Conservation (phyloP, 2,888 invertebrate genomes). For the Corythucha ciliata region DNA sequence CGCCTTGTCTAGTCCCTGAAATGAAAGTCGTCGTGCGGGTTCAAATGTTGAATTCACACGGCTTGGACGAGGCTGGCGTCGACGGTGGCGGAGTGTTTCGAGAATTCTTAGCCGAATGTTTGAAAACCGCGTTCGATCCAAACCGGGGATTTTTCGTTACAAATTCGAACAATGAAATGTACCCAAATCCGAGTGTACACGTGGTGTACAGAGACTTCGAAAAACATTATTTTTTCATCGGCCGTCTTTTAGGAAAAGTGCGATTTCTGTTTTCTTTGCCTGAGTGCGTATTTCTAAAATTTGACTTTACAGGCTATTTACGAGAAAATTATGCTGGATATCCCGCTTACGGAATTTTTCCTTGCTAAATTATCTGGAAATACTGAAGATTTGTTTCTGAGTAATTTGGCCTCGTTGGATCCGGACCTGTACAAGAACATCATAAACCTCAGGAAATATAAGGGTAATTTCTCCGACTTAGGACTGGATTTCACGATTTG, state of each 20-base stretch:
- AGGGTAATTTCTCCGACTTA: slow-evolving; percentile 75
- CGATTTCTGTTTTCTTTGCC: slow-evolving; percentile 24
- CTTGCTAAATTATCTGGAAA: slow-evolving; percentile 77
- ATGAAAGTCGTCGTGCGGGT: slow-evolving; percentile 76
- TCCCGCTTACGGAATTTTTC: slow-evolving; percentile 94
- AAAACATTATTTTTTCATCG: slow-evolving; percentile 89
- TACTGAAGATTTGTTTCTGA: slow-evolving; percentile 69
- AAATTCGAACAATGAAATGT: slow-evolving; percentile 85
- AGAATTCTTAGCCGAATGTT: slow-evolving; percentile 86
- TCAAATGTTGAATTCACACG: slow-evolving; percentile 80
- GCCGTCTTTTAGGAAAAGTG: slow-evolving; percentile 85
- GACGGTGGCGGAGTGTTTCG: slow-evolving; percentile 96
- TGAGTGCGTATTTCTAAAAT: slow-evolving; percentile 21
- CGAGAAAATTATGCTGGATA: slow-evolving; percentile 86
- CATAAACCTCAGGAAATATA: slow-evolving; percentile 74
- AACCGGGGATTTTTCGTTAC: slow-evolving; percentile 85
- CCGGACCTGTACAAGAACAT: slow-evolving; percentile 85
- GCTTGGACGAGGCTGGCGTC: slow-evolving; percentile 89
- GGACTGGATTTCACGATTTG: slow-evolving; percentile 89
- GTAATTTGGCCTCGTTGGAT: slow-evolving; percentile 88
- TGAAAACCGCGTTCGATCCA: slow-evolving; percentile 93
- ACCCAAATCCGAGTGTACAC: slow-evolving; percentile 90
- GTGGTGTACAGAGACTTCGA: slow-evolving; percentile 75
- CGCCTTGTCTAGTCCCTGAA: slow-evolving; percentile 68
- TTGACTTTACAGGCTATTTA: slow-evolving; percentile 67